phyloP scores from a whole-genome alignment of 2,888 invertebrate species.

The Dryomyza anilis region DNA sequence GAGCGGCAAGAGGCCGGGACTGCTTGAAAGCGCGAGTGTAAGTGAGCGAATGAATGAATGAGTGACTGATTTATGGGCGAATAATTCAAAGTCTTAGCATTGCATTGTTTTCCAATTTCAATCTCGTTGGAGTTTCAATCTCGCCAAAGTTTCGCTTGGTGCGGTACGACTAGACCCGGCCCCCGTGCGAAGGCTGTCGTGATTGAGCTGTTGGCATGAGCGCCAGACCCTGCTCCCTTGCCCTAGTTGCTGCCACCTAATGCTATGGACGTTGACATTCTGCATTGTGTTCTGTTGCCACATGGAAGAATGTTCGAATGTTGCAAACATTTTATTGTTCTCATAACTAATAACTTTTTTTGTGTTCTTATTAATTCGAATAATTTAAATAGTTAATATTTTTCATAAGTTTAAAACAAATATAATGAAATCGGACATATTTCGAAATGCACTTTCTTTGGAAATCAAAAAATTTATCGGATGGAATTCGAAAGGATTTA shows the following conservation, averaged over 20 bases:
- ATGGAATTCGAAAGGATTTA: no score
- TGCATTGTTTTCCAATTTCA: conserved; percentile 25
- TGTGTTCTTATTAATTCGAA: not conserved
- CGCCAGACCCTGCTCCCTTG: conserved; percentile 5
- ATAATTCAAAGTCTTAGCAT: conserved; percentile 39
- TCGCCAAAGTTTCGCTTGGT: not conserved
- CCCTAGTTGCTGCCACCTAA: not conserved
- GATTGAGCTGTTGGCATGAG: conserved; percentile 20
- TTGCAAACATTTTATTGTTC: not conserved
- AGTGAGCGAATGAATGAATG: conserved; percentile 7
- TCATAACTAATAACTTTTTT: not conserved
- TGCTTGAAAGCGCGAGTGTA: not conserved
- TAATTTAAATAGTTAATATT: no score
- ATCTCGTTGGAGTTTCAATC: not conserved
- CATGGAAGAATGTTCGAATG: no score
- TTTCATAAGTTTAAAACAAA: no score
- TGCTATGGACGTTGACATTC: conserved; percentile 18
- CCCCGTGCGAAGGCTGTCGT: conserved; percentile 21
- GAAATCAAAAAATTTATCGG: no score
- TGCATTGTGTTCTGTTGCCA: not conserved
- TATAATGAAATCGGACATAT: no score
- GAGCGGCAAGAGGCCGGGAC: not conserved
- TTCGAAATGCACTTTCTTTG: no score
- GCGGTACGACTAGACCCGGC: not conserved
- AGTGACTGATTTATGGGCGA: conserved; percentile 39